Evolutionary conservation across 2,797 vertebrate species (phyloP).

Genomic region (Artibeus lituratus): DNA sequence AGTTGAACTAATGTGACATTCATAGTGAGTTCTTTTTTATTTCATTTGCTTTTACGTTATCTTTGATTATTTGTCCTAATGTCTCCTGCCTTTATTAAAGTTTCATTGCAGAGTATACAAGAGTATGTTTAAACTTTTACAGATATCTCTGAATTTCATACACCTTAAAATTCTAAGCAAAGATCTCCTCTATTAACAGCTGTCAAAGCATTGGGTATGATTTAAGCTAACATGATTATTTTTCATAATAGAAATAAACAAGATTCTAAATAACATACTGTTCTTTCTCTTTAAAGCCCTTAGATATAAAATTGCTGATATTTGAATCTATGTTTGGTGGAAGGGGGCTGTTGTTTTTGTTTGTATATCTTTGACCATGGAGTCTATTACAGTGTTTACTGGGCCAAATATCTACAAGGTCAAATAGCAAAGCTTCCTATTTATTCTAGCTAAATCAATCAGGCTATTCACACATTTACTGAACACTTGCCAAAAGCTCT

Average conservation of each 20-base stretch:
- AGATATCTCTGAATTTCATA: slow-evolving; percentile 36
- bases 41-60: slow-evolving; percentile 22
- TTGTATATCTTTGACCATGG: slow-evolving; percentile 6
- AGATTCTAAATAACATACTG: slow-evolving; percentile 16
- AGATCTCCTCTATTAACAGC: not conserved
- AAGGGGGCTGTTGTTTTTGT: not conserved
- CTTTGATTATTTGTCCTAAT: slow-evolving; percentile 34
- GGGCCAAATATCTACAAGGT: slow-evolving; percentile 37
- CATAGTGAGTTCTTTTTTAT: not conserved
- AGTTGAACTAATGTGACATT: not conserved
- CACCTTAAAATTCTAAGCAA: slow-evolving; percentile 4
- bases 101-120: slow-evolving; percentile 8
- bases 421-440: slow-evolving; percentile 53
- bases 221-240: slow-evolving; percentile 1
- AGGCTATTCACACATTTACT: slow-evolving; percentile 56
- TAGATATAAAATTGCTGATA: slow-evolving; percentile 8
- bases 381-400: slow-evolving; percentile 29
- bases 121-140: slow-evolving; percentile 37
- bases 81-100: not conserved
- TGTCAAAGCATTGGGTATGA: slow-evolving; percentile 10
- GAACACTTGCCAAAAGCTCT: slow-evolving; percentile 40
- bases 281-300: slow-evolving; percentile 22
- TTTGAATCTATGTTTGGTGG: not conserved
- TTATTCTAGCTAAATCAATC: slow-evolving; percentile 63
- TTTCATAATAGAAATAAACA: slow-evolving; percentile 42